Evolutionary conservation across 92 coral and sea anemone genomes (phyloP).

Genomic region (Micromussa lordhowensis): DNA sequence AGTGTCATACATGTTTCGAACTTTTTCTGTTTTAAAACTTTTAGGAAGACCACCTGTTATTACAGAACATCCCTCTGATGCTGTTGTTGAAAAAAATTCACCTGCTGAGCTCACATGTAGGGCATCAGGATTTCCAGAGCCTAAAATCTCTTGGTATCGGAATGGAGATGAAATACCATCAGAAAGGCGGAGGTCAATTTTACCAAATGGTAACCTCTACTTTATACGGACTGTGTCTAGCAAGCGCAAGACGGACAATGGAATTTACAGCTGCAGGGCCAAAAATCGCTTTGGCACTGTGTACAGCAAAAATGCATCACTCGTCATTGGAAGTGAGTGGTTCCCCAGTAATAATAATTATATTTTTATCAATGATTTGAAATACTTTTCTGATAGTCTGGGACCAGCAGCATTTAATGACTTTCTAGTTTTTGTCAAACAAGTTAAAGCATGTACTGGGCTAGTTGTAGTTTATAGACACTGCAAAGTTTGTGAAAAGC

Average conservation of each 20-base stretch:
- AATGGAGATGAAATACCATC: constrained; percentile 73
- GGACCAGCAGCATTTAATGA: too few species aligned
- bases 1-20: neutral
- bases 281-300: constrained; percentile 71
- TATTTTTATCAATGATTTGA: too few species aligned
- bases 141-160: constrained; percentile 79
- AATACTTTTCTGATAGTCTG: too few species aligned
- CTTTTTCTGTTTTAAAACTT: neutral
- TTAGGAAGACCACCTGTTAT: constrained; percentile 64
- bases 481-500: too few species aligned
- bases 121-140: constrained; percentile 74
- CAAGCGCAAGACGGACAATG: constrained; percentile 75
- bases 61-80: constrained; percentile 69
- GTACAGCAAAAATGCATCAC: constrained; percentile 75
- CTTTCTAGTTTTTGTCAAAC: too few species aligned
- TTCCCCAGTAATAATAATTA: too few species aligned
- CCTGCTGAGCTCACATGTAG: constrained; percentile 75
- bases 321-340: constrained; percentile 87
- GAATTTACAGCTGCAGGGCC: constrained; percentile 91
- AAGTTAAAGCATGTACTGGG: too few species aligned
- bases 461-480: too few species aligned
- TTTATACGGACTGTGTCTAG: constrained; percentile 68
- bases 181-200: constrained; percentile 57
- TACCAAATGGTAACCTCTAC: constrained; percentile 72
- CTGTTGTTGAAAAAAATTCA: constrained; percentile 66